Percentiles rank a stretch among this genome's conserved stretches.
Evolutionary conservation across 35 echinoderm and acorn worm genomes (phyloP).

Genomic region (Lytechinus pictus): DNA sequence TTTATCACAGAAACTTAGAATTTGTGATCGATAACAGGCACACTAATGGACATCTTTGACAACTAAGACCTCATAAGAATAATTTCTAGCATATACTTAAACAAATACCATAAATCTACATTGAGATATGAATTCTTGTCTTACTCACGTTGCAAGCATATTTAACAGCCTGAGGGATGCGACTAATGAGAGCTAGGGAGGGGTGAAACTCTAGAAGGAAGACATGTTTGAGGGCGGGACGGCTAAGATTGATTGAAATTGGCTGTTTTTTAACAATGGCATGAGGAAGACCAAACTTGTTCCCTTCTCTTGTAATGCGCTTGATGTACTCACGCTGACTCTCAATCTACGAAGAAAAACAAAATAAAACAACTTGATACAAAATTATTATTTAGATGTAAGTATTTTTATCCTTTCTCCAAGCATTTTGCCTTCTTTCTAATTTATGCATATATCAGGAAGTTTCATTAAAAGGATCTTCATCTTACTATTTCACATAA

Average conservation of each 20-base stretch:
- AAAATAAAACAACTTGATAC: not conserved
- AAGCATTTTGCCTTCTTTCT: not conserved
- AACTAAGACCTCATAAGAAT: too few species aligned
- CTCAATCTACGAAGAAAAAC: constrained; percentile 66
- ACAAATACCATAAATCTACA: too few species aligned
- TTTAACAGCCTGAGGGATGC: constrained; percentile 74
- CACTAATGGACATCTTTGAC: too few species aligned
- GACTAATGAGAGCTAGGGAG: constrained; percentile 85
- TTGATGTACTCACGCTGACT: constrained; percentile 96
- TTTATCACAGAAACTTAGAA: too few species aligned
- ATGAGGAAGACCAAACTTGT: constrained; percentile 78
- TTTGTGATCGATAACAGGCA: too few species aligned
- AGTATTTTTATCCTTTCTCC: not conserved
- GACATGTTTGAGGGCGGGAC: constrained; percentile 91
- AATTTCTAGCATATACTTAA: too few species aligned
- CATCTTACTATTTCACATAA: too few species aligned
- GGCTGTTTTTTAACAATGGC: constrained; percentile 91
- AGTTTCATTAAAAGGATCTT: not conserved
- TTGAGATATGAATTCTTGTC: not conserved
- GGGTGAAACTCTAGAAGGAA: constrained; percentile 97
- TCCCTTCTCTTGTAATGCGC: constrained; percentile 71
- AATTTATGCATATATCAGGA: not conserved
- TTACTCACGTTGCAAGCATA: constrained; percentile 85
- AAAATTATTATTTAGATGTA: not conserved
- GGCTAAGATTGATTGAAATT: constrained; percentile 92